Base-by-base conservation (phyloP, 1,140 invertebrate genomes). In the Drosophila willistoni region DNA sequence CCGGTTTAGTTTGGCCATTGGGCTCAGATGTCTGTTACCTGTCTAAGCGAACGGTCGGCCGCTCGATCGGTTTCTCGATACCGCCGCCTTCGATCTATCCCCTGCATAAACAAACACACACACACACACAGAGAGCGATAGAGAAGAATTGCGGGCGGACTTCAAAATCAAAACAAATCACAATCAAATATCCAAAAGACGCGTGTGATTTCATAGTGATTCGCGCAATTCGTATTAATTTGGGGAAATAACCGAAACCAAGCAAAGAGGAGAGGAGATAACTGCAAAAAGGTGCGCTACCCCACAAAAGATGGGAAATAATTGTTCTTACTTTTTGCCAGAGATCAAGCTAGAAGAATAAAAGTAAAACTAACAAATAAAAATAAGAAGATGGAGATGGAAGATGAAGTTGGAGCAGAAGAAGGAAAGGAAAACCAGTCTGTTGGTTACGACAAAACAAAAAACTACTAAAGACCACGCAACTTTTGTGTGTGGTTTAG, bases 11-110 rank as follows among this genome's bases (percentile, higher is more conserved):
- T 67, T 71, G 61, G 64, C 64, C 42, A 29, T 29, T 62, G 41
- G 68, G 70, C 81, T 74, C 77, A 85, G 81, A 89, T 63, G 76
- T 87, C 67, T 73, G 67, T 71, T 87, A 82, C 79, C 83, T 87
- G 80, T 68, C 73, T 73, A 77, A 69, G 64, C 76, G 83, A 77
- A 74, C 74, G 79, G 83, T 68, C 64, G 63, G 64, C 47, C 68
- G 22, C 17, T 73, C 33, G 17, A 59, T 68, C 36, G 17, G 33
- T 56, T 9, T 62, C 67, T 64, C 36, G 41, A 61, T 36, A 22
- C 34, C 19, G 39, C 22, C 34, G 59, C 17, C 19, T 12, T 19
- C 44, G 57, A 66, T 73, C 72, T 80, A 73, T 57, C 39, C 17
- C 44, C 22, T 22, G 29, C 25, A 9, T 0, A 6, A 9, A 36